Evolutionary conservation across 1,140 invertebrate species (phyloP).

Genomic region (Lepidostoma basale): DNA sequence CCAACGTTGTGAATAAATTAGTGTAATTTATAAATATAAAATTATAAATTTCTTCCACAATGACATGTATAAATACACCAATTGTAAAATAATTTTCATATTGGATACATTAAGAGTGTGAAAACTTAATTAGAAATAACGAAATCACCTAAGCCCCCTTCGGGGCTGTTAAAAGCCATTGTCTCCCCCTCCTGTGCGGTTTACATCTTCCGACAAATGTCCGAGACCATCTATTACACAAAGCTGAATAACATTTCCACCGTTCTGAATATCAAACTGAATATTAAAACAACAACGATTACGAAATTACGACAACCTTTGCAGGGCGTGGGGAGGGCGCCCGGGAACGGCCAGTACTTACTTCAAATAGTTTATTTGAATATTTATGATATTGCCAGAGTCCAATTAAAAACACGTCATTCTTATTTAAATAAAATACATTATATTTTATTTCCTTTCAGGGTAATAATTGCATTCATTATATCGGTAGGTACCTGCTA

Average conservation of each 20-base stretch:
- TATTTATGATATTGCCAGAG: no score
- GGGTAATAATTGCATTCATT: no score
- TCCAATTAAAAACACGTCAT: no score
- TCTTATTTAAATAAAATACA: no score
- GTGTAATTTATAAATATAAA: not conserved
- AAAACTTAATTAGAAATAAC: slow-evolving; percentile 47
- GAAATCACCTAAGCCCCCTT: slow-evolving; percentile 38
- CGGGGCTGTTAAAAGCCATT: slow-evolving; percentile 25
- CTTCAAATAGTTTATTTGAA: no score
- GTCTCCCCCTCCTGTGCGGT: slow-evolving; percentile 37
- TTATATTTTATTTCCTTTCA: no score
- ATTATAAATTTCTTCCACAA: not conserved
- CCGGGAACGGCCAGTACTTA: no score
- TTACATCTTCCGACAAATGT: slow-evolving; percentile 43
- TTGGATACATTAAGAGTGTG: slow-evolving; percentile 36
- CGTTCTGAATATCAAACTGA: slow-evolving; percentile 44
- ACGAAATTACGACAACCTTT: slow-evolving; percentile 42
- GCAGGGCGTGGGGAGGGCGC: not conserved
- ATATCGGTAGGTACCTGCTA: no score
- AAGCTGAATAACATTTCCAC: slow-evolving; percentile 45
- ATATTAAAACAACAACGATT: slow-evolving; percentile 48
- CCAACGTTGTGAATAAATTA: no score
- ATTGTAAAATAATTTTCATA: slow-evolving; percentile 21
- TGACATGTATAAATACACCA: not conserved
- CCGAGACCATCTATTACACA: slow-evolving; percentile 43